Evolutionary conservation across 2,113 vertebrate genomes (phyloP).

Genomic region (Corythornis vintsioides): DNA sequence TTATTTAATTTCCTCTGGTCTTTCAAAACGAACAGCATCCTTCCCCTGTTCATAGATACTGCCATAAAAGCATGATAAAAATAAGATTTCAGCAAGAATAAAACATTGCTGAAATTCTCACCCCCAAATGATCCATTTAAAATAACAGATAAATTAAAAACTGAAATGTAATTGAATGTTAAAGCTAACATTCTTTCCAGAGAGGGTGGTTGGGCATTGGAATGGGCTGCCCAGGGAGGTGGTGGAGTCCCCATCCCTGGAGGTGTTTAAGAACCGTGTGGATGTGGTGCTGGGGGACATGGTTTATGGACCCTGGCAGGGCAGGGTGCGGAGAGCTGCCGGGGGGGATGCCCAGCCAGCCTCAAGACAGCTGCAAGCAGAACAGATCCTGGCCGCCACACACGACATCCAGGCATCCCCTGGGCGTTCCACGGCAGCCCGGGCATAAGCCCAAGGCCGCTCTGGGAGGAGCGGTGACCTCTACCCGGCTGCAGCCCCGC

Average conservation of each 20-base stretch:
- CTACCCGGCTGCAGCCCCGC: background rate
- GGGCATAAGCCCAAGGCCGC: background rate
- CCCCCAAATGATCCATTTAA: background rate
- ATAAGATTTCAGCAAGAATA: background rate
- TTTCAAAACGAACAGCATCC: background rate
- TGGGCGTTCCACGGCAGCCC: background rate
- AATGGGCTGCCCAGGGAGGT: too few relatives aligned
- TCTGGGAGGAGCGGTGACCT: background rate
- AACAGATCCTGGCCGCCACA: background rate
- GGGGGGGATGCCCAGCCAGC: background rate
- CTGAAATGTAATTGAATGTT: background rate
- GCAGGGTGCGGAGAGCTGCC: too few relatives aligned
- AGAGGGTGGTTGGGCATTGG: too few relatives aligned
- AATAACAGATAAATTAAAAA: background rate
- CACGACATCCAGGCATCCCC: background rate
- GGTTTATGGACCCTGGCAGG: too few relatives aligned
- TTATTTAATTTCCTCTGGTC: background rate
- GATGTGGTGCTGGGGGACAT: too few relatives aligned
- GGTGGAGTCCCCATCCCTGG: too few relatives aligned
- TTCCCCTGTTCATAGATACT: background rate
- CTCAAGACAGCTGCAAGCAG: fast-evolving
- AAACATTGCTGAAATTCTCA: background rate
- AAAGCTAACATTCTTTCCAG: background rate
- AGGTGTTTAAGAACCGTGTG: too few relatives aligned
- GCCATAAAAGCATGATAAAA: background rate